Evolutionary conservation across 2,888 invertebrate species (phyloP), one percentile per base, ranked within the genome.

Genomic region (Pycnomerus fuliginosus): DNA sequence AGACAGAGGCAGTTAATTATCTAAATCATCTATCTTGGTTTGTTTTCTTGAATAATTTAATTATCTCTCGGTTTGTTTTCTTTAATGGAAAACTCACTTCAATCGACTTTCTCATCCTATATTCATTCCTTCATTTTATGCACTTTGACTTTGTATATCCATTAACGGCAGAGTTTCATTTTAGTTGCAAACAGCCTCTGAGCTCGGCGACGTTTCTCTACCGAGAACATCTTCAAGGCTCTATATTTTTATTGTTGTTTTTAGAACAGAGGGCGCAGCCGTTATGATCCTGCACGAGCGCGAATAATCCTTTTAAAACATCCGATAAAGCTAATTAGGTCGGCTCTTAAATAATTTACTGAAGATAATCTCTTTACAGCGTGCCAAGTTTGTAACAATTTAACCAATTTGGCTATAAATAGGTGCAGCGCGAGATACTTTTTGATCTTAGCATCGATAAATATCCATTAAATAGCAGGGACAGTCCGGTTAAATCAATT

Each of bases 261-360:
- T n/a, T n/a, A n/a, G n/a, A n/a, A n/a, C n/a, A n/a, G n/a, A n/a
- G n/a, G n/a, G n/a, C n/a, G n/a, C n/a, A n/a, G n/a, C n/a, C 15
- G 44, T 53, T 48, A 49, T 51, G 52, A 52, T 50, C 47, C 47
- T 44, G 34, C 44, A 43, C 41, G 37, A 43, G 51, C 50, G 52
- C 45, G 50, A 55, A 53, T 57, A 55, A 57, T 55, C 53, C 52
- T 45, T 50, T 47, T 47, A 53, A 52, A 53, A 53, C 50, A 53
- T 46, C 44, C 53, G 47, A 57, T 57, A 49, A 51, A 52, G 53
- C 48, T 52, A 57, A 57, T 57, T 57, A 55, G 51, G 39, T 40
- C 42, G 36, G 41, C 44, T 44, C 32, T 50, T 47, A 52, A 53
- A 53, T 53, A 51, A 51, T 53, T 53, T 53, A 46, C 48, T 47